Evolutionary conservation across 2,888 invertebrate genomes (phyloP).

Genomic region (Baccha elongata): DNA sequence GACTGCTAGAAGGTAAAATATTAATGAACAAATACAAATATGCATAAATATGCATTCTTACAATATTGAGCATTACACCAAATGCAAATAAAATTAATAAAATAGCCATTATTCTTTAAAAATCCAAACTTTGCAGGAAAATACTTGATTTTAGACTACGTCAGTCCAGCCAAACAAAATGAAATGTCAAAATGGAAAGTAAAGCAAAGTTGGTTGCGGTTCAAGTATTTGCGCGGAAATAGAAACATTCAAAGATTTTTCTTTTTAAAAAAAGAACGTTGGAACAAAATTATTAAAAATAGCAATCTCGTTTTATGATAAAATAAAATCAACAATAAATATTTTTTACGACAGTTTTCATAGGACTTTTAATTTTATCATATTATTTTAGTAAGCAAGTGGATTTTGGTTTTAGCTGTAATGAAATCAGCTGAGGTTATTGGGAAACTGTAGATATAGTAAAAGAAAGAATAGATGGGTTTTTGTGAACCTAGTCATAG

Average conservation of each 20-base stretch:
- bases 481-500: too few species aligned
- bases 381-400: too few species aligned
- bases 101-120: background rate
- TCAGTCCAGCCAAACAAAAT: slow-evolving; percentile 22
- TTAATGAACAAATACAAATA: background rate
- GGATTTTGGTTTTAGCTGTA: too few species aligned
- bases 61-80: slow-evolving; percentile 7
- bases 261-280: too few species aligned
- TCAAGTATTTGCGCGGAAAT: background rate
- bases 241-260: background rate
- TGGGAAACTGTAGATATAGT: too few species aligned
- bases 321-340: too few species aligned
- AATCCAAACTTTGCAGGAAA: background rate
- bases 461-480: too few species aligned
- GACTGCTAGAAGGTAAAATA: slow-evolving; percentile 31
- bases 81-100: background rate
- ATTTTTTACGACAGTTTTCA: too few species aligned
- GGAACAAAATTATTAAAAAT: too few species aligned
- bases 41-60: slow-evolving; percentile 1
- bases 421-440: too few species aligned
- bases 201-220: slow-evolving; percentile 22
- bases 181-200: slow-evolving; percentile 8
- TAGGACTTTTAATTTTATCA: too few species aligned
- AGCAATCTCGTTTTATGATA: too few species aligned
- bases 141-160: slow-evolving; percentile 36